phyloP scores from a whole-genome alignment of 2,888 invertebrate species.

The Agrochola lychnidis region DNA sequence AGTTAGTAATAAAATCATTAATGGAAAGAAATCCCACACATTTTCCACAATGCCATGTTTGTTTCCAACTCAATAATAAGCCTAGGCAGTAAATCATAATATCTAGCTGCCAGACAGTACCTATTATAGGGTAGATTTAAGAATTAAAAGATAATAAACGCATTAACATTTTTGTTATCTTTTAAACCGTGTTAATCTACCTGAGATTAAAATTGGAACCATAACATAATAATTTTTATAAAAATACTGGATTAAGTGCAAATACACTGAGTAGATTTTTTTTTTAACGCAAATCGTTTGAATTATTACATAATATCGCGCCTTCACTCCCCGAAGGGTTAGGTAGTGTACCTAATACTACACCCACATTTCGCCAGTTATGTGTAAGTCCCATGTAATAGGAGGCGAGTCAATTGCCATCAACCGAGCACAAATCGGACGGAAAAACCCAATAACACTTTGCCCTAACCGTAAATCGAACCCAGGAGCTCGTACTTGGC shows the following conservation, averaged over 20 bases:
- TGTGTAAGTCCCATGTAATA: too few relatives aligned
- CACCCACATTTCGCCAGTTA: too few relatives aligned
- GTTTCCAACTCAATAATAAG: conserved; percentile 11
- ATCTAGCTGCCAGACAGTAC: conserved; percentile 34
- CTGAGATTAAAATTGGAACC: conserved; percentile 25
- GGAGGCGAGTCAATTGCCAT: too few relatives aligned
- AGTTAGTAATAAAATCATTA: neutral
- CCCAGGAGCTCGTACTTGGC: too few relatives aligned
- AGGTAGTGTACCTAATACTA: too few relatives aligned
- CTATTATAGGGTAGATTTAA: conserved; percentile 27
- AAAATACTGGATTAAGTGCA: conserved; percentile 1
- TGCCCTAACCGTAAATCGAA: too few relatives aligned
- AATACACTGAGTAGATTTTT: neutral
- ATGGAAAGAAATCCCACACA: too few relatives aligned
- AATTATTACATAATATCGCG: too few relatives aligned
- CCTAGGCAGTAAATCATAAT: conserved; percentile 14
- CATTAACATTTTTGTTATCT: conserved; percentile 33
- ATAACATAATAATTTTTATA: conserved; percentile 7
- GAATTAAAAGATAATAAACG: conserved; percentile 45
- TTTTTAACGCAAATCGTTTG: too few relatives aligned
- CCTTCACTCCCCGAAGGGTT: too few relatives aligned
- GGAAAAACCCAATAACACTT: too few relatives aligned
- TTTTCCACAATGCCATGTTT: conserved; percentile 11
- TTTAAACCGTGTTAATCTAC: conserved; percentile 49
- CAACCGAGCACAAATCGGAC: too few relatives aligned